A percentile compares a stretch with the other conserved stretches of the same genome.
Conservation (phyloP, 2,888 invertebrate species). For the Noctuana brunneofusca region DNA sequence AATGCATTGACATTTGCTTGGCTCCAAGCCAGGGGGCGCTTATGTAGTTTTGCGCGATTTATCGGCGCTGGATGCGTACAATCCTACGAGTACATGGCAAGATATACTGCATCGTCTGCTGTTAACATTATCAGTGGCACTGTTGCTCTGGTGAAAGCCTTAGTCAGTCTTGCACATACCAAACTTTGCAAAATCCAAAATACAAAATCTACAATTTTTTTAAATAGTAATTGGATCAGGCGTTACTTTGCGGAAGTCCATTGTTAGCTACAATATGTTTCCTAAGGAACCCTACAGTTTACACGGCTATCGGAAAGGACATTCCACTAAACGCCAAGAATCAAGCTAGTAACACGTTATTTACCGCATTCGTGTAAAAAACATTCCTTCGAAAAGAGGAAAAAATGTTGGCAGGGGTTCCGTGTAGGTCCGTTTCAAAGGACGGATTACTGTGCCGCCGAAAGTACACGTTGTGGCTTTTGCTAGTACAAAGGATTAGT, state of each 20-base stretch:
- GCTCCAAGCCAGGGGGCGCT: constrained; percentile 22
- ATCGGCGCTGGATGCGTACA: constrained; percentile 5
- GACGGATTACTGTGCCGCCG: constrained; percentile 10
- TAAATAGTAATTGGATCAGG: too few relatives aligned
- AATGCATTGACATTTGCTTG: constrained; percentile 28
- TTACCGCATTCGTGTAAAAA: constrained; percentile 9
- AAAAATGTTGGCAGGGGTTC: constrained; percentile 6
- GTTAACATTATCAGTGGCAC: not conserved
- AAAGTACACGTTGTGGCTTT: constrained; percentile 11
- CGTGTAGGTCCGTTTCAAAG: constrained; percentile 7
- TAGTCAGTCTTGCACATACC: too few relatives aligned
- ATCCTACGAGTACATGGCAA: not conserved
- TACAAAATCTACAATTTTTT: too few relatives aligned
- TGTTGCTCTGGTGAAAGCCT: too few relatives aligned
- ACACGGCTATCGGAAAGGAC: not conserved
- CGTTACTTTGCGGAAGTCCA: too few relatives aligned
- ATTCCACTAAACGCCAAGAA: not conserved
- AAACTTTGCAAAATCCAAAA: too few relatives aligned
- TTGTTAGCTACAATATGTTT: too few relatives aligned
- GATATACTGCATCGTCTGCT: not conserved
- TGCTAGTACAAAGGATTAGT: not conserved
- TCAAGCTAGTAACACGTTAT: not conserved
- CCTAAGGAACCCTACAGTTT: not conserved
- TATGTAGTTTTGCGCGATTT: constrained; percentile 20
- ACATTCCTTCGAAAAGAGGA: not conserved